Conservation (phyloP, 2,797 vertebrate genomes). For the Natrix natrix region DNA sequence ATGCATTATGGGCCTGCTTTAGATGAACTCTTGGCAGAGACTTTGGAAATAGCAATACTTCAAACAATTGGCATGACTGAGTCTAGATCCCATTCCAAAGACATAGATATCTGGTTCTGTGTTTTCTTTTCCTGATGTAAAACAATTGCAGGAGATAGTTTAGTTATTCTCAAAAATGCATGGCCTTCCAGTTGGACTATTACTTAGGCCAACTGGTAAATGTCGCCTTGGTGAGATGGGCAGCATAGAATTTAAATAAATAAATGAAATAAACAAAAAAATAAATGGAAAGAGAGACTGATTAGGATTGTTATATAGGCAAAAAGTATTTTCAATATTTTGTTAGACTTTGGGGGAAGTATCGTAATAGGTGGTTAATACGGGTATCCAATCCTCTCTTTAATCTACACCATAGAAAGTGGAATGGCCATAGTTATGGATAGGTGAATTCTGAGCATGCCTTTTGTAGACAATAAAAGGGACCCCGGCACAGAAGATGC, state of each 20-base stretch:
- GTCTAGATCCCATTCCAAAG: constrained; percentile 54
- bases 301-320: background rate
- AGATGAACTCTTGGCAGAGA: constrained; percentile 58
- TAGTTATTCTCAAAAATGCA: background rate
- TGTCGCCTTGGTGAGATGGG: background rate
- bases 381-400: background rate
- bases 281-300: background rate
- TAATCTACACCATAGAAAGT: background rate
- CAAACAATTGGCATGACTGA: constrained; percentile 66
- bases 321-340: background rate
- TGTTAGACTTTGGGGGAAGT: background rate
- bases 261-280: background rate
- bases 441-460: background rate
- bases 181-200: background rate
- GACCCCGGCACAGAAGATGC: background rate
- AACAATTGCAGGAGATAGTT: constrained; percentile 41
- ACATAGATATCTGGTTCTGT: constrained; percentile 51
- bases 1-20: constrained; percentile 61
- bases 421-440: background rate
- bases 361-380: background rate
- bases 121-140: constrained; percentile 49
- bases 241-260: background rate
- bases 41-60: constrained; percentile 72
- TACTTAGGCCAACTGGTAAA: background rate
- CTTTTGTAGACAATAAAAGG: background rate